Conservation (phyloP, 2,888 invertebrate genomes). For the Polydrusus pterygomalis region DNA sequence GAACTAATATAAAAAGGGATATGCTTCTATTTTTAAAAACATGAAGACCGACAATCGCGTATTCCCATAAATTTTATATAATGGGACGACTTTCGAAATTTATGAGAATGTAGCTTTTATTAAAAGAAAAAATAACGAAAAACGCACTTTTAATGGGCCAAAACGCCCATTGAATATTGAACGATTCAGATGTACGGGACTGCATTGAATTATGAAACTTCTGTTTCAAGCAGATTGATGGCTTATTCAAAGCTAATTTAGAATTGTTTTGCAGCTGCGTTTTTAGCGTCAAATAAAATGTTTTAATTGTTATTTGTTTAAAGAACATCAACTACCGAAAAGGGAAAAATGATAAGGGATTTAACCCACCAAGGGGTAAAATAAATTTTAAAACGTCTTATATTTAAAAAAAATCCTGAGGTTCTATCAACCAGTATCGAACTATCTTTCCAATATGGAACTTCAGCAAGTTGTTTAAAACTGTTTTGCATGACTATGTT, state of each 20-base stretch:
- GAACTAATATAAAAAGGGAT: neutral
- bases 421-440: too few relatives aligned
- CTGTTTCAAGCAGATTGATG: conserved; percentile 32
- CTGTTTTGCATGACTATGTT: too few relatives aligned
- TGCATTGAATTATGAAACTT: conserved; percentile 32
- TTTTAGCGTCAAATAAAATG: neutral
- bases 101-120: conserved; percentile 35
- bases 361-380: too few relatives aligned
- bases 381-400: too few relatives aligned
- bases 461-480: too few relatives aligned
- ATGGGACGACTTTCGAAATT: conserved; percentile 34
- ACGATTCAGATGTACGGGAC: conserved; percentile 6
- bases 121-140: conserved; percentile 38
- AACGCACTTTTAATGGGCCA: conserved; percentile 38
- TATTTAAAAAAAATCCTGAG: too few relatives aligned
- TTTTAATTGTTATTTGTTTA: neutral
- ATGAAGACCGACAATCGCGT: conserved; percentile 15
- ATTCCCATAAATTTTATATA: conserved; percentile 27
- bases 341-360: too few relatives aligned
- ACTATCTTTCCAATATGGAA: too few relatives aligned
- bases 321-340: too few relatives aligned
- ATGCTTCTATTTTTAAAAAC: conserved; percentile 2
- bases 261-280: conserved; percentile 2
- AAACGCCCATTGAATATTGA: conserved; percentile 36
- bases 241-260: conserved; percentile 30